phyloP scores from a whole-genome alignment of 1,140 invertebrate species.

The Lutraria rhynchaena region DNA sequence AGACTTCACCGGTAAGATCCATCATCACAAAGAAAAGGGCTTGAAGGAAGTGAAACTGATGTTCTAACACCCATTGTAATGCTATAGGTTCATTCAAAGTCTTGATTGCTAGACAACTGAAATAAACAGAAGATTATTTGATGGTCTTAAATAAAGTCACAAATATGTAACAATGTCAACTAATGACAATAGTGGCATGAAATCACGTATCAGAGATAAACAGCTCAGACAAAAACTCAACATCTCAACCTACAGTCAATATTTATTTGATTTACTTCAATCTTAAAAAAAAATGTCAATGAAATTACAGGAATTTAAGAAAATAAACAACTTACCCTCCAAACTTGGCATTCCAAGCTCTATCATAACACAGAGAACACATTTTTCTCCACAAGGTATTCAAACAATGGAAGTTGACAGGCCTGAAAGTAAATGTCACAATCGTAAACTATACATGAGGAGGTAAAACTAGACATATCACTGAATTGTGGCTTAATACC shows the following conservation, averaged over 20 bases:
- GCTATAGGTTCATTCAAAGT: constrained; percentile 96
- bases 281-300: no score
- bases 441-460: no score
- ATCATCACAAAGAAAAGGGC: constrained; percentile 98
- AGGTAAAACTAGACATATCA: no score
- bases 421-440: constrained; percentile 86
- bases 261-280: no score
- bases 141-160: no score
- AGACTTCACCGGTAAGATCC: constrained; percentile 92
- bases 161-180: not conserved
- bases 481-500: no score
- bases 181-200: not conserved
- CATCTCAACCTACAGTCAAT: no score
- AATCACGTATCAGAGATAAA: not conserved
- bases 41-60: constrained; percentile 96
- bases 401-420: constrained; percentile 95
- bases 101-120: constrained; percentile 93
- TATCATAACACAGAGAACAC: constrained; percentile 97
- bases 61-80: constrained; percentile 94
- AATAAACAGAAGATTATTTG: constrained; percentile 12
- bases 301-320: no score
- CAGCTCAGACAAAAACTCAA: no score
- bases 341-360: constrained; percentile 98
- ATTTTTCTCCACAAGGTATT: constrained; percentile 97
- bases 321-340: constrained; percentile 93